Evolutionary conservation across 2,113 vertebrate species (phyloP), one percentile per base, ranked within the genome.

Genomic region (Mastomys natalensis): DNA sequence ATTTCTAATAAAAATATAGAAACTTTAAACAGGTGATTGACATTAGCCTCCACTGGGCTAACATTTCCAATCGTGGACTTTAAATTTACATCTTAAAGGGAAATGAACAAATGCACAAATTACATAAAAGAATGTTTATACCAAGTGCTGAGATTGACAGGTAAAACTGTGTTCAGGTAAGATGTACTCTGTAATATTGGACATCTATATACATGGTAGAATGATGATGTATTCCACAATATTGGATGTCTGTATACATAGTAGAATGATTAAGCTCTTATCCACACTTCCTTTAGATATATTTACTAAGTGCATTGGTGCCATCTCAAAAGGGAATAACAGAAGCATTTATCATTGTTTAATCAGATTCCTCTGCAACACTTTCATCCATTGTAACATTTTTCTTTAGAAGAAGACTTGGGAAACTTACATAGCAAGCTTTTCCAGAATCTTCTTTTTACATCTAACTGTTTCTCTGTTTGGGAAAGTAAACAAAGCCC

Each of bases 401-500:
- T 95, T 93, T 94, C 48, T 74, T 89, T 19, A 80, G 66, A 87
- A 94, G 40, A 73, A 7, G 12, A 1, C 3, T 58, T 88, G 55
- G 45, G 62, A 96, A 94, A 84, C 19, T 94, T 91, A 81, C 74
- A 58, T 45, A 15, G 8, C 31, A 15, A 22, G 21, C 22, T 93
- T 90, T 94, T 66, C 72, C 66, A 82, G 43, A 95, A 92, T 78
- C 76, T 53, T 80, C 72, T 81, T 88, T 95, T 70, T 89, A 62
- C 55, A n/a, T 82, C 90, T 73, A 60, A 48, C 66, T 94, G 87
- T 24, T 86, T 96, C 60, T 95, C 64, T 51, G 84, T 78, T 95
- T 93, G 89, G 85, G 53, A 55, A 70, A 82, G 81, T 76, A 94
- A 96, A 91, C 60, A 97, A 95, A 95, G 55, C 86, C 93, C 68